Evolutionary conservation across 1,140 invertebrate genomes (phyloP), one percentile per base, ranked within the genome.

Genomic region (Mactra quadrangularis): DNA sequence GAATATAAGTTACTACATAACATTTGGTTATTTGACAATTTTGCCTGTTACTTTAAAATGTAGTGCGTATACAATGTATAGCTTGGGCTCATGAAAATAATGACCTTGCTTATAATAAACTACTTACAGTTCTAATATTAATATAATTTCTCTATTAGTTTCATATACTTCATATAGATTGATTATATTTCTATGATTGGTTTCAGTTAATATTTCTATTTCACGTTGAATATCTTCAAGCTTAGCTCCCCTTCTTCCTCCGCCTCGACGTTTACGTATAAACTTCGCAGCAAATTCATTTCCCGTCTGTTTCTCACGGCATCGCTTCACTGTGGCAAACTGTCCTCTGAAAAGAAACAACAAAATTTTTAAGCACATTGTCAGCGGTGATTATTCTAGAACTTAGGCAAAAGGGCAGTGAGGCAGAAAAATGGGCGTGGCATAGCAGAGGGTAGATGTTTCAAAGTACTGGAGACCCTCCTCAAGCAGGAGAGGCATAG

Each of bases 261-360:
- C 87, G 17, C 87, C 86, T 88, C 97, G 95, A 86, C 97, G 94
- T 93, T 98, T 98, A 92, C 96, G 95, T 85, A 99, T 96, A 94
- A 97, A 98, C 94, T 99, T 99, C 84, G 98, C 98, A 0, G 98
- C 98, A 94, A 97, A 99, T 92, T 97, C 95, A 85, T 95, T 94
- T 33, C 97, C 96, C 11, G 96, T 97, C 81, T 95, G 95, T 90
- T 96, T 95, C 92, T 98, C 96, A n/a, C 95, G 95, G 87, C 97
- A 97, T 93, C 96, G 95, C 85, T 96, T 95, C 60, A 99, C 98
- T 77, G 97, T 96, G 22, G 98, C 98, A 93, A 98, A 99, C 94
- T 99, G 98, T 47, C 98, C 98, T 92, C 98, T 99, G 83, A 35
- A 90, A 71, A 33, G 3, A 55, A 22, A 25, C 11, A 59, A 11